A percentile compares a stretch with the other conserved stretches of the same genome.
Conservation (phyloP, 2,888 invertebrate genomes). For the Trilocha varians region DNA sequence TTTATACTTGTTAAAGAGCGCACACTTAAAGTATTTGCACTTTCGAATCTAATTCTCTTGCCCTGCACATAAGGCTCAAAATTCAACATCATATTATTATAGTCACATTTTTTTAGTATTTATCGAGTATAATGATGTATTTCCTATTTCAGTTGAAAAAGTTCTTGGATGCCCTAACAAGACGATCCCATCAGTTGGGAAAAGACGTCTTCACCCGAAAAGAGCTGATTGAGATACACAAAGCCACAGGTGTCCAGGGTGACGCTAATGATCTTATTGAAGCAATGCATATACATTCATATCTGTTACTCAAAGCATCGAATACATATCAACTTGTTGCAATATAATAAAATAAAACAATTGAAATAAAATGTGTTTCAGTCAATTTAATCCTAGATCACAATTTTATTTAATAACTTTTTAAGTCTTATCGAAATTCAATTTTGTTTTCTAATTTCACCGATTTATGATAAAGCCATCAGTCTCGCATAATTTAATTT, state of each 20-base stretch:
- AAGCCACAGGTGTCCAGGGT: constrained; percentile 75
- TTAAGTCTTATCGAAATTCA: too few relatives aligned
- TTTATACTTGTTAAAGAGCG: constrained; percentile 3
- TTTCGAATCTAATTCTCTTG: too few relatives aligned
- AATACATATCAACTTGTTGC: constrained; percentile 77
- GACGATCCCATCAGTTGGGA: constrained; percentile 75
- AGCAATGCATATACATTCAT: constrained; percentile 88
- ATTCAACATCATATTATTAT: too few relatives aligned
- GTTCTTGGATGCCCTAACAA: constrained; percentile 79
- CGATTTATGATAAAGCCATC: background rate
- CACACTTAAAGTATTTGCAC: too few relatives aligned
- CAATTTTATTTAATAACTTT: too few relatives aligned
- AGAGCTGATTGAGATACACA: constrained; percentile 83
- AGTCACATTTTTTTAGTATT: too few relatives aligned
- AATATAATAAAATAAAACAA: constrained; percentile 23
- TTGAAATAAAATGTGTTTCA: background rate
- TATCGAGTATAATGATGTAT: too few relatives aligned
- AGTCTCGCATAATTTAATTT: background rate
- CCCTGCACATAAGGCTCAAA: too few relatives aligned
- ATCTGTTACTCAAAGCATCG: constrained; percentile 85
- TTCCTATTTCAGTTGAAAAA: constrained; percentile 83
- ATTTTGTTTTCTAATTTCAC: background rate
- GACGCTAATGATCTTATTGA: constrained; percentile 82
- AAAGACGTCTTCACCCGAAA: constrained; percentile 82
- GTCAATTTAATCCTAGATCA: background rate